phyloP scores from a whole-genome alignment of 2,888 invertebrate species.

The Eupithecia tripunctaria region DNA sequence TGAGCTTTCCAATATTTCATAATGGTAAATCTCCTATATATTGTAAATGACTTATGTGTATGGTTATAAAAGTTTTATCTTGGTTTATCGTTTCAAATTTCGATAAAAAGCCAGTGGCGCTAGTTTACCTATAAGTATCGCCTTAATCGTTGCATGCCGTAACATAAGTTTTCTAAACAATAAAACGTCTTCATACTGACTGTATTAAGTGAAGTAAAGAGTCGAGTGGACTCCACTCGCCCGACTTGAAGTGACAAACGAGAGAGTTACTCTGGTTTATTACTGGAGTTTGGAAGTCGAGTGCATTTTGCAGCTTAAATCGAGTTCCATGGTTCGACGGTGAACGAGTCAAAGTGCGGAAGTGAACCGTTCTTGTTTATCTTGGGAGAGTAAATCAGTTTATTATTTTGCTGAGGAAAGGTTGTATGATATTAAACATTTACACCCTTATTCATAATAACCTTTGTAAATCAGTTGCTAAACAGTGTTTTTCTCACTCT shows the following conservation, averaged over 20 bases:
- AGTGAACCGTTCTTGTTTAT: neutral
- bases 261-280: slow-evolving; percentile 54
- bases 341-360: neutral
- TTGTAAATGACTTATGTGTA: too few relatives aligned
- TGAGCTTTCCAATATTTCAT: too few relatives aligned
- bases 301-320: slow-evolving; percentile 30
- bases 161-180: slow-evolving; percentile 51
- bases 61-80: neutral
- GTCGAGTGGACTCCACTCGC: slow-evolving; percentile 44
- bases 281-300: slow-evolving; percentile 49
- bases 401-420: neutral
- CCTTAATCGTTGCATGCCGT: slow-evolving; percentile 16
- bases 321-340: slow-evolving; percentile 9
- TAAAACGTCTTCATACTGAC: slow-evolving; percentile 53
- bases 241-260: slow-evolving; percentile 54
- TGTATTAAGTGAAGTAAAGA: slow-evolving; percentile 56
- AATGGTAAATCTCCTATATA: too few relatives aligned
- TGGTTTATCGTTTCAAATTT: neutral
- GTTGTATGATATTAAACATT: neutral
- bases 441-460: neutral
- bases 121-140: neutral
- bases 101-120: neutral
- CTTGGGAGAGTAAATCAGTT: neutral
- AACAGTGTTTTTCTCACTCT: neutral
- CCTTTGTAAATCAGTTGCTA: neutral